These are phyloP conservation scores for Paradisaea rubra DNA, from an alignment of 2,113 vertebrate genomes.

Conservation along the genomic window DNA sequence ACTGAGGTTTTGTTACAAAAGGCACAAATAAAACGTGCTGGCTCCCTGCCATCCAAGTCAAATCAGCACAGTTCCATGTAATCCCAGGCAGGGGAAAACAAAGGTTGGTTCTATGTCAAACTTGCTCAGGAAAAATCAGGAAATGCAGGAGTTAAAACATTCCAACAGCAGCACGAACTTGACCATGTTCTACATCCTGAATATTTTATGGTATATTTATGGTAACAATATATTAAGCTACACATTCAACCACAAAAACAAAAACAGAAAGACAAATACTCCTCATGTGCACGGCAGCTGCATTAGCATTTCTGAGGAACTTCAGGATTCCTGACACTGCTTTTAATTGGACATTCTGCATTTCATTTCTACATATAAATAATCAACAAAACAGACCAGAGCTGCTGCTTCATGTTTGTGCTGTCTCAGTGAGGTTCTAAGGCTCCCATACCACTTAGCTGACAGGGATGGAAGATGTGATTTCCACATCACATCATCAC, in stretches of 20 bases:
- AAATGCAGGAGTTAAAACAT: constrained; percentile 27
- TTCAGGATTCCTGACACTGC: background rate
- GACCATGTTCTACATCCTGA: constrained; percentile 48
- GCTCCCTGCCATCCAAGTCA: background rate
- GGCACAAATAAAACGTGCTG: background rate
- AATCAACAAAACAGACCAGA: background rate
- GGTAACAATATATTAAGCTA: constrained; percentile 52
- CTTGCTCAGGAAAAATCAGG: background rate
- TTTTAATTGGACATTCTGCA: background rate
- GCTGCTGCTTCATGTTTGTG: background rate
- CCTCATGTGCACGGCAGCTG: constrained; percentile 37
- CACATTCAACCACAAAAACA: constrained; percentile 53
- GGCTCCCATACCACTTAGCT: background rate
- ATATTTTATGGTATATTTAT: constrained; percentile 57
- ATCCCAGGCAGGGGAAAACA: background rate
- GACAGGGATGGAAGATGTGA: background rate
- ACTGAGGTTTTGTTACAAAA: background rate
- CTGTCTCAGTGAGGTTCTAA: background rate
- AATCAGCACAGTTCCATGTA: background rate
- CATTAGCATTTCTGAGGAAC: constrained; percentile 12
- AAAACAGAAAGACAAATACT: constrained; percentile 37
- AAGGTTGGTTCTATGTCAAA: background rate
- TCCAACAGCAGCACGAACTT: constrained; percentile 1
- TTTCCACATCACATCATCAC: background rate
- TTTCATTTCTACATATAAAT: background rate